Evolutionary conservation across 2,113 vertebrate genomes (phyloP), one percentile per base, ranked within the genome.

Genomic region (Dermatemys mawii): DNA sequence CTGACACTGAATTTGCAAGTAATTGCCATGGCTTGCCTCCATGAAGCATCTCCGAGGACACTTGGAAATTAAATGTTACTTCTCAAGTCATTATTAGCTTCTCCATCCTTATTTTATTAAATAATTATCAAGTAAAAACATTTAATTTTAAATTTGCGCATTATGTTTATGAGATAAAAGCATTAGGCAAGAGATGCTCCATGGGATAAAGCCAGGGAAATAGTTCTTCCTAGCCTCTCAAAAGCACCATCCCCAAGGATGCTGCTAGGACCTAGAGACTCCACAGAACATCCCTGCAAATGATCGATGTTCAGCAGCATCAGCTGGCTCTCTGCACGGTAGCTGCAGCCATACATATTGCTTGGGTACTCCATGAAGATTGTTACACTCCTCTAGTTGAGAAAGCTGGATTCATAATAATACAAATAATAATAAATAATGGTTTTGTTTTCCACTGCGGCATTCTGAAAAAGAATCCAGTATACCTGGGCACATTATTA

Each of bases 21-120:
- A 96, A 96, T 96, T 97, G 90, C 89, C 88, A 50, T 88, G 95
- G 93, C 94, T 97, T 81, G 84, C 48, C 49, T 94, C 87, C 96
- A 78, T 82, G 90, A 94, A 91, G 46, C n/a, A 60, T 97, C 90
- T 98, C 97, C 93, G 63, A 92, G 94, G 97, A 93, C 73, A 82
- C 83, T 92, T 85, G 57, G 91, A 97, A 97, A 98, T 96, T 91
- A 94, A 97, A 97, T 95, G 93, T 92, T 97, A 93, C 89, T 94
- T 96, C 93, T 97, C 0, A 6, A 93, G 78, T 46, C 49, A 48
- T 94, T 95, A 95, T 96, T 97, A 97, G 87, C 95, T 95, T 90
- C 86, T 95, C 94, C 76, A 83, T 91, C 85, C 73, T 55, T 84
- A 55, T 94, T 95, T 96, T 97, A 95, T 94, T 96, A 94, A 97